Evolutionary conservation across 2,113 vertebrate genomes (phyloP).

Genomic region (Festucalex cinctus): DNA sequence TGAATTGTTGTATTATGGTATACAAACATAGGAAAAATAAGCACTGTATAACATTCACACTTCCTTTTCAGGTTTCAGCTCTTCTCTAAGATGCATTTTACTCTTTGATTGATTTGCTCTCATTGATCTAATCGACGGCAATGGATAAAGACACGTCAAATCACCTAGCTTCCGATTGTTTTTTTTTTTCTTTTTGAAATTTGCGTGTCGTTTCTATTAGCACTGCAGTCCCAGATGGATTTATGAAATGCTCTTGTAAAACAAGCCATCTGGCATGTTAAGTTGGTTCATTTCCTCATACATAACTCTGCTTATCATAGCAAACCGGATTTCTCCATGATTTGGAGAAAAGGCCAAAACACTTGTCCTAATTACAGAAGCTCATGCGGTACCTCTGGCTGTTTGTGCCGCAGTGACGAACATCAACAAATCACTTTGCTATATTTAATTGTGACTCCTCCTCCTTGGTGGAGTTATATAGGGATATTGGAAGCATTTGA

Average conservation of each 20-base stretch:
- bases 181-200: not conserved
- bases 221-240: not conserved
- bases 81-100: not conserved
- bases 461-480: not conserved
- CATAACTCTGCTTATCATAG: slow-evolving; percentile 9
- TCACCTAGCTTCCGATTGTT: not conserved
- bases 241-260: not conserved
- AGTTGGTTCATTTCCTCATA: slow-evolving; percentile 24
- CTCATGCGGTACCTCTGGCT: slow-evolving; percentile 20
- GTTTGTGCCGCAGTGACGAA: slow-evolving; percentile 3
- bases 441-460: not conserved
- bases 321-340: slow-evolving; percentile 18
- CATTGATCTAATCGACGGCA: not conserved
- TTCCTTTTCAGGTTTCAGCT: not conserved
- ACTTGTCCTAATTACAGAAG: slow-evolving; percentile 7
- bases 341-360: slow-evolving; percentile 5
- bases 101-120: not conserved
- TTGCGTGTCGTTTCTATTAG: not conserved
- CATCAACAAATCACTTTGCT: slow-evolving; percentile 1
- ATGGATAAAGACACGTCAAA: not conserved
- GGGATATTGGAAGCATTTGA: not conserved
- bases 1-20: not conserved
- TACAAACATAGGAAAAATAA: not conserved
- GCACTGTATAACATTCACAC: no score
- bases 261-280: slow-evolving; percentile 23